Evolutionary conservation across 2,113 vertebrate genomes (phyloP).

Genomic region (Myanophis thanlyinensis): DNA sequence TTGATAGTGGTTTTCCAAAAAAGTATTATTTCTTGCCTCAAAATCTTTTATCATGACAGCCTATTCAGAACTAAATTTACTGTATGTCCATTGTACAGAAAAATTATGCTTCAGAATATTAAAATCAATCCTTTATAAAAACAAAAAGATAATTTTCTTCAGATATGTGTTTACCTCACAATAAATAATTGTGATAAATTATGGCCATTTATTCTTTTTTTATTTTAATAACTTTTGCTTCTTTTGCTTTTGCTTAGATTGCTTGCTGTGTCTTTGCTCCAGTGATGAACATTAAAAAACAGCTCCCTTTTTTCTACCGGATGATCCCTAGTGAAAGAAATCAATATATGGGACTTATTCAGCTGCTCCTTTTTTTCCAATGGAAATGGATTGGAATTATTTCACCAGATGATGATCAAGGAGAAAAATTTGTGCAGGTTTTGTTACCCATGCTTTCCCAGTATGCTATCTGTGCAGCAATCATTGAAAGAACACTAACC

Average conservation of each 20-base stretch:
- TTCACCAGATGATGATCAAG: constrained; percentile 3
- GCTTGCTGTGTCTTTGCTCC: neutral
- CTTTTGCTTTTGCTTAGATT: neutral
- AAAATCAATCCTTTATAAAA: no score
- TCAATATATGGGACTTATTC: neutral
- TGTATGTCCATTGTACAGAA: neutral
- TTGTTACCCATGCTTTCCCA: neutral
- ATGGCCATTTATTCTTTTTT: neutral
- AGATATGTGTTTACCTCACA: neutral
- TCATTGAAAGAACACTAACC: neutral
- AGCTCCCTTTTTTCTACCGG: neutral
- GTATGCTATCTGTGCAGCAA: neutral
- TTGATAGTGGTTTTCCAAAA: neutral
- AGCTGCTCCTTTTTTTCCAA: neutral
- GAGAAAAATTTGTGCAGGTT: neutral
- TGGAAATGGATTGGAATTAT: constrained; percentile 12
- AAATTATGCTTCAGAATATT: neutral
- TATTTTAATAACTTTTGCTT: neutral
- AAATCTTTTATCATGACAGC: neutral
- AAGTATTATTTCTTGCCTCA: neutral
- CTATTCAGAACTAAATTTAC: neutral
- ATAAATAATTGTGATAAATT: neutral
- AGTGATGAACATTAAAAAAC: neutral
- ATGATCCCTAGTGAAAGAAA: neutral
- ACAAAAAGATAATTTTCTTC: neutral